Percentiles rank a stretch among this genome's conserved stretches.
Evolutionary conservation across 2,888 invertebrate genomes (phyloP).

Genomic region (Macaria notata): DNA sequence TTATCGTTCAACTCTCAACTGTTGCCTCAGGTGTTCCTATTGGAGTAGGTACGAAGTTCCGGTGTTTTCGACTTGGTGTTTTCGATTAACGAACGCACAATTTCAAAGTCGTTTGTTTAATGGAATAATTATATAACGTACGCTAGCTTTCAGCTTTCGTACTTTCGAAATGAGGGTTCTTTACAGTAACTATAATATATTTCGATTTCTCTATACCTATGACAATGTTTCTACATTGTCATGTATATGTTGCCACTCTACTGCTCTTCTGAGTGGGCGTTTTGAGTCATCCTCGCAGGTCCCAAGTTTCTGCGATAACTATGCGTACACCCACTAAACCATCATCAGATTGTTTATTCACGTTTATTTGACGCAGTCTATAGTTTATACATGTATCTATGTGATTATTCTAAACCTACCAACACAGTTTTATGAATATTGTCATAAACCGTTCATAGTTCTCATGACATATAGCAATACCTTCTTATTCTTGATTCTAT

Average conservation of each 20-base stretch:
- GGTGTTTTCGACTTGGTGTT: constrained; percentile 5
- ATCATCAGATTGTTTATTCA: constrained; percentile 8
- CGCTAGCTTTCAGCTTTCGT: not conserved
- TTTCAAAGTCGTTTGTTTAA: constrained; percentile 14
- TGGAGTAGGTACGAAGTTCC: constrained; percentile 13
- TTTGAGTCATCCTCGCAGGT: not conserved
- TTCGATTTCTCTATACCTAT: not conserved
- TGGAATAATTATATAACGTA: not conserved
- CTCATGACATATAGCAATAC: too few species aligned
- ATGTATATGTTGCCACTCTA: not conserved
- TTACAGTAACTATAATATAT: not conserved
- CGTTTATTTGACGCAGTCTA: not conserved
- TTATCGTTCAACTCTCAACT: constrained; percentile 25
- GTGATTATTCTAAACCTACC: not conserved
- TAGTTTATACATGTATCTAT: not conserved
- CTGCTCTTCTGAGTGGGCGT: constrained; percentile 2
- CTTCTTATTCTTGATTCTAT: too few species aligned
- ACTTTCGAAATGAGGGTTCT: not conserved
- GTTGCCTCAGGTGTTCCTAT: constrained; percentile 15
- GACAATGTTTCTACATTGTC: too few species aligned
- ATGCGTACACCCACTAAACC: not conserved
- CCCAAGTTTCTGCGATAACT: constrained; percentile 4
- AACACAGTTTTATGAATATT: not conserved
- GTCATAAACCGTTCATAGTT: too few species aligned
- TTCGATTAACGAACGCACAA: constrained; percentile 15